Conservation (phyloP, 2,113 vertebrate species). For the Ceyx melanurus region DNA sequence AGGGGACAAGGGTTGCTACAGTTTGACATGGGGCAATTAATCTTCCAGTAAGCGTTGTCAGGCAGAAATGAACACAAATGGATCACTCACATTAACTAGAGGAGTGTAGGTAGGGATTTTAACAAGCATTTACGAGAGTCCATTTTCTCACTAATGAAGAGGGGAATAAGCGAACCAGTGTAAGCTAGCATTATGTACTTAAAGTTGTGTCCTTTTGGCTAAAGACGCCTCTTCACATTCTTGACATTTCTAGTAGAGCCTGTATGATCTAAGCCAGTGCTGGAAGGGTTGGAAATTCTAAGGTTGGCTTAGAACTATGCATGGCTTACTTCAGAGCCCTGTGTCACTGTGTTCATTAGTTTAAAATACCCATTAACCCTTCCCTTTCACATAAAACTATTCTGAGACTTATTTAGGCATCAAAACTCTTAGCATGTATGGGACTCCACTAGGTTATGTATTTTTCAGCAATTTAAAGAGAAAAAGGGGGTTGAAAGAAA, state of each 20-base stretch:
- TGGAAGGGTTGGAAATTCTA: slow-evolving; percentile 80
- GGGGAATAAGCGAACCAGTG: slow-evolving; percentile 97
- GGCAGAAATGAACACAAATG: slow-evolving; percentile 99
- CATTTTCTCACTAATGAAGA: slow-evolving; percentile 99
- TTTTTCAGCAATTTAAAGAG: slow-evolving; percentile 33
- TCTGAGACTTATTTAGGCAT: slow-evolving; percentile 69
- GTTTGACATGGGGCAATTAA: slow-evolving; percentile 99
- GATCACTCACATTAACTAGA: slow-evolving; percentile 99
- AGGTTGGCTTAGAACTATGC: slow-evolving; percentile 80
- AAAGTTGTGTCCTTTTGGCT: slow-evolving; percentile 91
- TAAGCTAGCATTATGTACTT: slow-evolving; percentile 94
- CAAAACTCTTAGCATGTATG: slow-evolving; percentile 46
- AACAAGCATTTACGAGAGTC: slow-evolving; percentile 99
- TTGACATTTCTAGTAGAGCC: slow-evolving; percentile 87
- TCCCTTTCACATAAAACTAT: slow-evolving; percentile 71
- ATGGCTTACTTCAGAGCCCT: slow-evolving; percentile 82
- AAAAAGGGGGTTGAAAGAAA: background rate
- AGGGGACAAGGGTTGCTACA: slow-evolving; percentile 97
- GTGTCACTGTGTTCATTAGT: slow-evolving; percentile 82
- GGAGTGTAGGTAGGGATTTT: slow-evolving; percentile 99
- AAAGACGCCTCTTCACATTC: slow-evolving; percentile 86
- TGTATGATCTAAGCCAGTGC: slow-evolving; percentile 83
- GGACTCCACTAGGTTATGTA: slow-evolving; percentile 21
- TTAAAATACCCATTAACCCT: slow-evolving; percentile 81
- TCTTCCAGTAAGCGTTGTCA: slow-evolving; percentile 99